Percentiles rank a stretch among this genome's conserved stretches.
Conservation (phyloP, 2,888 invertebrate species). For the Mesodorylaimus sp. region DNA sequence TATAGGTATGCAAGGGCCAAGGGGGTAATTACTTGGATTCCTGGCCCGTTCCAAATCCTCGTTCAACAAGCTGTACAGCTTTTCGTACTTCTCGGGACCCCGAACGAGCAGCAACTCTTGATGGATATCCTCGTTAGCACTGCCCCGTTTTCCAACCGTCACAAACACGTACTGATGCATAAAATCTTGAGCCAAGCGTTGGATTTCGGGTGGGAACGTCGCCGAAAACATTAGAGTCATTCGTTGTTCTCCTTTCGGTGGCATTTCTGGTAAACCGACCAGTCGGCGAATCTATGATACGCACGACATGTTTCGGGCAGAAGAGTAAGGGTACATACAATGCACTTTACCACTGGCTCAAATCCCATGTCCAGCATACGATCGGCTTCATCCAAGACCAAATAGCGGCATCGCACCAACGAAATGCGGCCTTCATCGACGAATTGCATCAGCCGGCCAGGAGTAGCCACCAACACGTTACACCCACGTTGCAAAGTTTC, state of each 20-base stretch:
- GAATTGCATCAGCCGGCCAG: constrained; percentile 51
- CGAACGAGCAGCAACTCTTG: constrained; percentile 43
- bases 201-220: constrained; percentile 53
- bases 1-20: too few species aligned
- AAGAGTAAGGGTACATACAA: too few species aligned
- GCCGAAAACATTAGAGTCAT: constrained; percentile 51
- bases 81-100: constrained; percentile 50
- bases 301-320: too few species aligned
- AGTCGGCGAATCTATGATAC: not conserved
- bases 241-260: constrained; percentile 25
- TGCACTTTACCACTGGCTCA: too few species aligned
- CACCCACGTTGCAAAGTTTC: constrained; percentile 43
- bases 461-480: constrained; percentile 53
- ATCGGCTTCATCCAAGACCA: constrained; percentile 65
- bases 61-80: constrained; percentile 49
- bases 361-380: constrained; percentile 63
- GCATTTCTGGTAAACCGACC: constrained; percentile 23
- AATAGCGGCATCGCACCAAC: constrained; percentile 42
- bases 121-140: constrained; percentile 72
- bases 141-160: constrained; percentile 72
- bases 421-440: constrained; percentile 38
- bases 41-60: constrained; percentile 10
- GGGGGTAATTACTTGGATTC: not conserved
- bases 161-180: constrained; percentile 64
- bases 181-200: constrained; percentile 57